These are phyloP conservation scores for Meriones unguiculatus DNA, from an alignment of 2,113 vertebrate species.

Conservation along the genomic window DNA sequence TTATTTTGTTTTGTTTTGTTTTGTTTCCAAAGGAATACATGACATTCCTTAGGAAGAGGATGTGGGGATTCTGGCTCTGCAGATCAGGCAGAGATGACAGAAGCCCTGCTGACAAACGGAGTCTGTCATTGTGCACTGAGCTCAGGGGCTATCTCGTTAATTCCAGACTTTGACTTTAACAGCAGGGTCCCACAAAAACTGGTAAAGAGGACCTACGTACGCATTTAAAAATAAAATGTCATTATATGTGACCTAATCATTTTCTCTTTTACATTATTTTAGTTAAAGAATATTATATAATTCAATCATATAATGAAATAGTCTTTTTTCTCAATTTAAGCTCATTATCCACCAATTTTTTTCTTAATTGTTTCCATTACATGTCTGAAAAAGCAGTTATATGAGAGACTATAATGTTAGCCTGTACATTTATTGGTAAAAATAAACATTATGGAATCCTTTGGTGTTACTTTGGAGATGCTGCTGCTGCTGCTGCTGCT, in stretches of 20 bases:
- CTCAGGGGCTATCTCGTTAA: too few species aligned
- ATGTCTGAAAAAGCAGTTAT: background rate
- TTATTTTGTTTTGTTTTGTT: too few species aligned
- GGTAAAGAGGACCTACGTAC: slow-evolving; percentile 16
- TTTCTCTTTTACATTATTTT: background rate
- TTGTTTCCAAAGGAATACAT: too few species aligned
- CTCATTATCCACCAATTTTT: background rate
- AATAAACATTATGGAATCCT: background rate
- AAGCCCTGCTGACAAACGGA: too few species aligned
- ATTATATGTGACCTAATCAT: background rate
- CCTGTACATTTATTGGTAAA: background rate
- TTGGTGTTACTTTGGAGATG: background rate
- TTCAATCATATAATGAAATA: background rate
- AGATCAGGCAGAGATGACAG: too few species aligned
- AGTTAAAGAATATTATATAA: background rate
- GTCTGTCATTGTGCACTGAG: too few species aligned
- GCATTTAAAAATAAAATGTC: background rate
- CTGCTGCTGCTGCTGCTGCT: background rate
- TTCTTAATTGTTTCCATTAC: background rate
- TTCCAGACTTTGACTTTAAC: too few species aligned
- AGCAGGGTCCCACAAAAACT: background rate
- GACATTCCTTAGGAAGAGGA: too few species aligned
- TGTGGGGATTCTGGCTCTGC: too few species aligned
- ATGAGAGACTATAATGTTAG: background rate
- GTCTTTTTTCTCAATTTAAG: background rate